Evolutionary conservation across 2,797 vertebrate genomes (phyloP).

Genomic region (Setipinna tenuifilis): DNA sequence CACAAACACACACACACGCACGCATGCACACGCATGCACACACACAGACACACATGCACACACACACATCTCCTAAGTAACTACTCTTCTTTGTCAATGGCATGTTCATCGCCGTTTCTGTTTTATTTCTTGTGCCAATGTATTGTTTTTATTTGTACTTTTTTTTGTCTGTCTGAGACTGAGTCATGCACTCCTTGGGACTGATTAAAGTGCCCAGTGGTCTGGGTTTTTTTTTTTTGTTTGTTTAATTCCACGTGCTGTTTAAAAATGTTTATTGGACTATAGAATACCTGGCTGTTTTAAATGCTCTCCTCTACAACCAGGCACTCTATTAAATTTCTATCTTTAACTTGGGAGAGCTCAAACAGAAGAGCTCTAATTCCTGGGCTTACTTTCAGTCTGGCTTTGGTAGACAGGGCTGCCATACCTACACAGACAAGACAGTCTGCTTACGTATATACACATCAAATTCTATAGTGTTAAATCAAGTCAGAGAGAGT

Average conservation of each 20-base stretch:
- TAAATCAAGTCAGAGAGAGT: too few species aligned
- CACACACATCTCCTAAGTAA: not conserved
- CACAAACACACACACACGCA: not conserved
- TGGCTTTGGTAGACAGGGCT: not conserved
- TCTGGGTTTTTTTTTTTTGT: not conserved
- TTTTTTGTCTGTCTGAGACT: conserved; percentile 1
- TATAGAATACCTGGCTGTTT: not conserved
- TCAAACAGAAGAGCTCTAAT: not conserved
- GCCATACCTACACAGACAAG: not conserved
- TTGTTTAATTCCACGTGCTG: not conserved
- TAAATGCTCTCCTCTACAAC: not conserved
- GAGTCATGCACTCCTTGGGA: not conserved
- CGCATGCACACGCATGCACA: not conserved
- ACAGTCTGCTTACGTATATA: not conserved
- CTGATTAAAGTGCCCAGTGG: not conserved
- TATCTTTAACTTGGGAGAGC: not conserved
- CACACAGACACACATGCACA: not conserved
- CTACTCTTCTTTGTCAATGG: not conserved
- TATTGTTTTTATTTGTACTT: not conserved
- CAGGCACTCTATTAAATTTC: conserved; percentile 4
- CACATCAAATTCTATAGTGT: too few species aligned
- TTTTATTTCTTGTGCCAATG: not conserved
- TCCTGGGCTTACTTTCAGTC: not conserved
- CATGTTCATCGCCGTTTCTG: not conserved
- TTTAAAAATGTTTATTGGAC: conserved; percentile 1